Base-by-base conservation (phyloP, 2,113 vertebrate species). In the Gambusia affinis region DNA sequence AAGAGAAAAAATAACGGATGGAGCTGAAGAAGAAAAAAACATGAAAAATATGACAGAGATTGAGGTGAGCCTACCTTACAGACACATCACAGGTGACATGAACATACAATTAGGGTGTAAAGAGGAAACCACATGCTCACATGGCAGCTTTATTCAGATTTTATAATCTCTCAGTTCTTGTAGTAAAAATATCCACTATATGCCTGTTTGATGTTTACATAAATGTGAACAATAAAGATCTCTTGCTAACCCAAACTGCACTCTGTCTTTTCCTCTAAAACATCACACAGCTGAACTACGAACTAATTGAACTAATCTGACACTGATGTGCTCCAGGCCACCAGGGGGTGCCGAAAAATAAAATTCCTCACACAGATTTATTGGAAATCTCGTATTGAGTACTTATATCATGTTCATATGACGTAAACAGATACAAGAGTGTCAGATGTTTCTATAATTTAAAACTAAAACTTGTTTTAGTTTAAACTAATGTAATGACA, bases 11-110 rank as follows among this genome's bases (percentile, higher is more conserved):
- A 37, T 11, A 37, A 37, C 10, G 61, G 15, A 67, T 31, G 62
- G 65, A 8, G 57, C 12, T 73, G 29, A 54, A 68, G 33, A 78
- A 31, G 39, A 68, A 39, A 35, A 75, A 44, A 51, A 24, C 11
- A 28, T 60, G 69, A 60, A 31, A 19, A 12, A 60, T 42, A 74
- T 67, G 39, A 71, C 51, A 22, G 7, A 33, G 15, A 70, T 51
- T 54, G 61, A 85, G 73, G 64, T 70, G 63, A 0, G 0, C 4
- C 28, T 12, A 64, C 24, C 19, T 22, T 8, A 0, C 22, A 64
- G 54, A 31, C 0, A 5, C 24, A 15, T 10, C 42, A 28, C 37
- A 66, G 51, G 22, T 24, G 35, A 12, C 35, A 72, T 29, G 27
- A 76, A 71, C 64, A 42, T 19, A 3, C 11, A 17, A 29, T 68